Evolutionary conservation across 2,113 vertebrate genomes (phyloP).

Genomic region (Chitala chitala): DNA sequence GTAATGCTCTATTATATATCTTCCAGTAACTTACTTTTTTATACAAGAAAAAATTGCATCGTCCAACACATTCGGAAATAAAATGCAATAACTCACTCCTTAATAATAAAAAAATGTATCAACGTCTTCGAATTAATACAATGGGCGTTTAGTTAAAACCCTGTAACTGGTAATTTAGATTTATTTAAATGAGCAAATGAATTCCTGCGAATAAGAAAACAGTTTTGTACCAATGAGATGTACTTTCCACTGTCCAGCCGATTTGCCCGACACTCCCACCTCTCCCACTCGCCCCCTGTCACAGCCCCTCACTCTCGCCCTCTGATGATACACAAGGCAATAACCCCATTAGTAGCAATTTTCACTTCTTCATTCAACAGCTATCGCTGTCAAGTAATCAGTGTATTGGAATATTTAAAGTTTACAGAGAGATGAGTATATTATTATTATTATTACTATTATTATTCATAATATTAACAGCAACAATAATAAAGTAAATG

Average conservation of each 20-base stretch:
- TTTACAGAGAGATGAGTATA: too few species aligned
- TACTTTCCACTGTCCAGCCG: not conserved
- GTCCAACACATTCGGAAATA: too few species aligned
- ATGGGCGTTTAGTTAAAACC: too few species aligned
- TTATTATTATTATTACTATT: not conserved
- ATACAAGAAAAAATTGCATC: too few species aligned
- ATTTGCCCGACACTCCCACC: not conserved
- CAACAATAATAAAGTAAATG: too few species aligned
- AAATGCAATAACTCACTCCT: too few species aligned
- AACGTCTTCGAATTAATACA: too few species aligned
- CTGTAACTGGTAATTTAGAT: too few species aligned
- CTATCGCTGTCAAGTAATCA: not conserved
- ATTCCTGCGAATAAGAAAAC: not conserved
- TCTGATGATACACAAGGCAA: not conserved
- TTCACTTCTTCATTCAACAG: not conserved
- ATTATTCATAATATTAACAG: slow-evolving; percentile 4
- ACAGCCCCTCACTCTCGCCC: not conserved
- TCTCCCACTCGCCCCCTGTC: not conserved
- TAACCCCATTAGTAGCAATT: not conserved
- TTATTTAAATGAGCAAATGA: too few species aligned
- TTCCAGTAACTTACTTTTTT: too few species aligned
- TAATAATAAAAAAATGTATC: too few species aligned
- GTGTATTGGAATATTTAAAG: not conserved
- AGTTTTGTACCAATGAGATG: not conserved
- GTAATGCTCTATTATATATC: too few species aligned